Evolutionary conservation across 2,888 invertebrate genomes (phyloP).

Genomic region (Mesochorus sp.): DNA sequence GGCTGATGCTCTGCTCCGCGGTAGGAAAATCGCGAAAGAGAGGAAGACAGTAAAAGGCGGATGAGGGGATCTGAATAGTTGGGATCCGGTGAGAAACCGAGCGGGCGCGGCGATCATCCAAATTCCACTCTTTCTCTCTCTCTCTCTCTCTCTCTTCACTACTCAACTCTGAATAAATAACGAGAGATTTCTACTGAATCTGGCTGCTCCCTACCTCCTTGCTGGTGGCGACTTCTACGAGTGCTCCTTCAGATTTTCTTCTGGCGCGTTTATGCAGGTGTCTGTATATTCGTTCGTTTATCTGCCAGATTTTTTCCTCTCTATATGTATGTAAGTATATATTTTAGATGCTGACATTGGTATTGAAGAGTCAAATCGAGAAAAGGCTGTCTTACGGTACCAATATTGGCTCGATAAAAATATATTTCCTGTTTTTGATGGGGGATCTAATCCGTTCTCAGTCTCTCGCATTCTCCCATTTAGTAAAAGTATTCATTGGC

Average conservation of each 20-base stretch:
- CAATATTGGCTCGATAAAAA: slow-evolving; percentile 51
- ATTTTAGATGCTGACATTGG: slow-evolving; percentile 8
- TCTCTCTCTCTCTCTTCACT: slow-evolving; percentile 3
- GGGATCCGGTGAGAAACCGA: slow-evolving; percentile 34
- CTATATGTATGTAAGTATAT: background rate
- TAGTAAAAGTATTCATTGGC: background rate
- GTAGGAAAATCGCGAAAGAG: background rate
- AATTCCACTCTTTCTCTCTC: slow-evolving; percentile 46
- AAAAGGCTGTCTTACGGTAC: slow-evolving; percentile 13
- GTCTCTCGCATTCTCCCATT: background rate
- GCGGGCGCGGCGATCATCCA: slow-evolving; percentile 40
- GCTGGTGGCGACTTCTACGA: slow-evolving; percentile 50
- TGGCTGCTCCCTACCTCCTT: slow-evolving; percentile 4
- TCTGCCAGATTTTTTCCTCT: slow-evolving; percentile 2
- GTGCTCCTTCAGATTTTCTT: slow-evolving; percentile 47
- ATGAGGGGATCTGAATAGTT: slow-evolving; percentile 32
- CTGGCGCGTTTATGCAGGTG: slow-evolving; percentile 45
- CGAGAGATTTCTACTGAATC: slow-evolving; percentile 46
- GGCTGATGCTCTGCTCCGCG: slow-evolving; percentile 31
- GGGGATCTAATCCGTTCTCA: background rate
- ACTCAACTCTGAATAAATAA: slow-evolving; percentile 58
- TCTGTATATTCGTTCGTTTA: slow-evolving; percentile 39
- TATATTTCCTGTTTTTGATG: slow-evolving; percentile 30
- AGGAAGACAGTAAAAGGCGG: slow-evolving; percentile 1
- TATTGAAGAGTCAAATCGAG: slow-evolving; percentile 12